Evolutionary conservation across 1,140 invertebrate genomes (phyloP).

Genomic region (Glomeris maerens): DNA sequence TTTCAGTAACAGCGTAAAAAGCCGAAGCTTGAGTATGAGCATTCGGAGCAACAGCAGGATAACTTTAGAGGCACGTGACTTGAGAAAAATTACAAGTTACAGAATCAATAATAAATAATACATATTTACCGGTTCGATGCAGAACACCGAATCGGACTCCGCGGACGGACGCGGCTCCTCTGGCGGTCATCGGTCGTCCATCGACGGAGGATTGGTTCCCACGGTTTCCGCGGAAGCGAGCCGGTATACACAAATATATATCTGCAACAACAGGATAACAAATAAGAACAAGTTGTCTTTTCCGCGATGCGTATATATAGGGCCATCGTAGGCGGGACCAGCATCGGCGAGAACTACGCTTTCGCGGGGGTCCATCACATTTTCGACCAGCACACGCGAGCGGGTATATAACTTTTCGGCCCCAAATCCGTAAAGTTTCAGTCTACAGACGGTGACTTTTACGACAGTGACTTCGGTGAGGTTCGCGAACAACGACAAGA

Average conservation of each 20-base stretch:
- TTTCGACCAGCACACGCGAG: slow-evolving; percentile 49
- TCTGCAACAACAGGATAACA: too few species aligned
- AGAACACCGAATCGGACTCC: background rate
- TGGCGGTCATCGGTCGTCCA: background rate
- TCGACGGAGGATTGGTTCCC: slow-evolving; percentile 28
- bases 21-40: slow-evolving; percentile 41
- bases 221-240: slow-evolving; percentile 31
- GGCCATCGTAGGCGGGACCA: slow-evolving; percentile 41
- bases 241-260: too few species aligned
- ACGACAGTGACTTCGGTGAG: slow-evolving; percentile 55
- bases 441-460: background rate
- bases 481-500: slow-evolving; percentile 76
- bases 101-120: too few species aligned
- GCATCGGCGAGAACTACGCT: slow-evolving; percentile 64
- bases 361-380: slow-evolving; percentile 74
- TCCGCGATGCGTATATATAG: slow-evolving; percentile 29
- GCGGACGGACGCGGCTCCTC: too few species aligned
- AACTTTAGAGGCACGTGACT: slow-evolving; percentile 26
- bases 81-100: too few species aligned
- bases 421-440: background rate
- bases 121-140: too few species aligned
- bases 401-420: slow-evolving; percentile 14
- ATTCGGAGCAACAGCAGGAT: slow-evolving; percentile 43
- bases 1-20: slow-evolving; percentile 37
- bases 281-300: too few species aligned